Evolutionary conservation across 2,888 invertebrate species (phyloP).

Genomic region (Parnassius glacialis): DNA sequence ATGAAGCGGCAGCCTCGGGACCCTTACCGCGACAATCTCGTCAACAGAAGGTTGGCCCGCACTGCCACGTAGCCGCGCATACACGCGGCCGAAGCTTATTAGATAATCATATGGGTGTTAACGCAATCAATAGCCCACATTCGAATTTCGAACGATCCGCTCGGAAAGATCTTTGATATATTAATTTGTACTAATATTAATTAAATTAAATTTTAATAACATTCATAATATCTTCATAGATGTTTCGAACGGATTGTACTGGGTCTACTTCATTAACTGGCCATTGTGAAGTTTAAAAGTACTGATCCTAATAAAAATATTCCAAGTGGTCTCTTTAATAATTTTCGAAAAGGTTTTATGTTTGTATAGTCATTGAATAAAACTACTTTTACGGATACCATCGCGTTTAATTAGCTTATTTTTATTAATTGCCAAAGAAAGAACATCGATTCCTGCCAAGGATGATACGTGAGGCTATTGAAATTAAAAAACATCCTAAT

Average conservation of each 20-base stretch:
- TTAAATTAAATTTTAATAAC: too few species aligned
- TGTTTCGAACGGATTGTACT: conserved; percentile 23
- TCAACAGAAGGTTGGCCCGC: conserved; percentile 95
- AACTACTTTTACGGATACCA: too few species aligned
- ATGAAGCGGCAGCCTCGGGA: conserved; percentile 99
- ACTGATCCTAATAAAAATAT: not conserved
- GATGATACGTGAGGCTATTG: too few species aligned
- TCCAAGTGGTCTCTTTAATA: too few species aligned
- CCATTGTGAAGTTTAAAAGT: conserved; percentile 10
- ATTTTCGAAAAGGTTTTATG: too few species aligned
- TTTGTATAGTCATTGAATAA: too few species aligned
- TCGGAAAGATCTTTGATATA: conserved; percentile 33
- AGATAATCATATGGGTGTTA: conserved; percentile 70
- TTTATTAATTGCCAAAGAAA: too few species aligned
- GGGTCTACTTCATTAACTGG: conserved; percentile 24
- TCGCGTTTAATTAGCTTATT: too few species aligned
- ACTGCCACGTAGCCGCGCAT: conserved; percentile 37
- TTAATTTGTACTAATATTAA: not conserved
- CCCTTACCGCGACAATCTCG: conserved; percentile 98
- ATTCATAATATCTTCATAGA: not conserved
- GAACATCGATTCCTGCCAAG: too few species aligned
- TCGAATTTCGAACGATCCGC: conserved; percentile 37
- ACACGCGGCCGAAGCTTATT: conserved; percentile 53
- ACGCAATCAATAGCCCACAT: conserved; percentile 64
- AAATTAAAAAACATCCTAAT: too few species aligned